Percentiles rank a stretch among this genome's conserved stretches.
Conservation (phyloP, 2,888 invertebrate genomes). For the Troides aeacus region DNA sequence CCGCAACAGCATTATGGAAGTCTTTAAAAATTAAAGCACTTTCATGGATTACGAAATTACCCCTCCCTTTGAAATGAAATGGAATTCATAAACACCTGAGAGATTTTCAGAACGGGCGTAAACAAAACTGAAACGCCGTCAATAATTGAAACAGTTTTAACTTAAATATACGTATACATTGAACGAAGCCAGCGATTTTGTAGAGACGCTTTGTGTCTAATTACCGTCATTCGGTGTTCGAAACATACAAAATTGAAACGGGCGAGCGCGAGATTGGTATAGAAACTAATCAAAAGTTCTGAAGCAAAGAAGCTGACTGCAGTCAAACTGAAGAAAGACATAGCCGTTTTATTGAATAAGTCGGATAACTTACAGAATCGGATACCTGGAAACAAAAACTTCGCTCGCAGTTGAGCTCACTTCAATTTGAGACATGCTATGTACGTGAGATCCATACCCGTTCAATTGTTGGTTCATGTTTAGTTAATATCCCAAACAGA, state of each 20-base stretch:
- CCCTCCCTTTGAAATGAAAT: conserved; percentile 32
- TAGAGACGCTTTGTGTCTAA: conserved; percentile 23
- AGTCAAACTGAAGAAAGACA: conserved; percentile 52
- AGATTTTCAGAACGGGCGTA: conserved; percentile 29
- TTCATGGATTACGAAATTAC: conserved; percentile 30
- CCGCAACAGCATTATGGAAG: conserved; percentile 24
- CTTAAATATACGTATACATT: conserved; percentile 30
- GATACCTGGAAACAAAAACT: conserved; percentile 52
- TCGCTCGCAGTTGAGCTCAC: conserved; percentile 46
- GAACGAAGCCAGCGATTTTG: conserved; percentile 21
- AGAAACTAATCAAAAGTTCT: conserved; percentile 68
- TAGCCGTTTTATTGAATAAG: conserved; percentile 61
- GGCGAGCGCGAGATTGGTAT: conserved; percentile 43
- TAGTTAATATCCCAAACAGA: not conserved
- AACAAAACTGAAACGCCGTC: conserved; percentile 31
- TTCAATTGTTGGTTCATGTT: not conserved
- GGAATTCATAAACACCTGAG: conserved; percentile 34
- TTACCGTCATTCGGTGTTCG: conserved; percentile 33
- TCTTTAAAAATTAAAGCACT: conserved; percentile 26
- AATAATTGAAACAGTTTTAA: conserved; percentile 40
- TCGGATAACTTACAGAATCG: conserved; percentile 55
- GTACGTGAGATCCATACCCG: conserved; percentile 3
- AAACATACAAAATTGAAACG: conserved; percentile 38
- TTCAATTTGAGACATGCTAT: conserved; percentile 20
- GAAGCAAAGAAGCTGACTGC: conserved; percentile 56